Evolutionary conservation across 2,888 invertebrate genomes (phyloP), one percentile per base, ranked within the genome.

Genomic region (Entomobrya proxima): DNA sequence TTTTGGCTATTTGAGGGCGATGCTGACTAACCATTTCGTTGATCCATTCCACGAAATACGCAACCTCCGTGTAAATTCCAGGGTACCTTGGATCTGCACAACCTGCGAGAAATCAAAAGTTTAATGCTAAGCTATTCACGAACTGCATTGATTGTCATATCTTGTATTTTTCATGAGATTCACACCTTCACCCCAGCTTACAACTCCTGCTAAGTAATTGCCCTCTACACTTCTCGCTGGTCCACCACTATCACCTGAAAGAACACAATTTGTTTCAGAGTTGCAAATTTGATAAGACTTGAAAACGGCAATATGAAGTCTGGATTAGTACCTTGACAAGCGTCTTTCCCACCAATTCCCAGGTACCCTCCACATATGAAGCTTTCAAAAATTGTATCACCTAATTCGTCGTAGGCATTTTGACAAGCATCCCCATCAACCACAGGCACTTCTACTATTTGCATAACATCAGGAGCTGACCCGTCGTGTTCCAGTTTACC

Each of bases 61-160:
- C 21, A n/a, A 72, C 72, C 44, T 81, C 27, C 6, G 81, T 58
- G 18, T 81, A 55, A 52, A 81, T 30, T 11, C 81, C 81, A 30
- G 81, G 81, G 44, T 24, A 81, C 11, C 21, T 18, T n/a, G 81
- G 81, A 30, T 81, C 44, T 9, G 58, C 81, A 58, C 81, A 81
- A 15, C 81, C 79, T 79, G n/a, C n/a, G n/a, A n/a, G n/a, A 13
- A 72, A 24, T 32, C 32, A 61, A 2, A 58, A 58, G 11, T 5
- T 5, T 58, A 9, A 9, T 24, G 9, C 21, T 21, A 52, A 52
- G 18, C 2, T 5, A 52, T 15, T 3, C 47, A 15, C 47, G n/a
- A 15, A 47, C n/a, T 47, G 3, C 47, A 13, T 47, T 47, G 6
- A 58, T 4, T 30, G 37, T n/a, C 21, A 37, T 35, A 47, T n/a